These are phyloP conservation scores for Alaudala cheleensis DNA, from an alignment of 2,113 vertebrate species.

Conservation along the genomic window DNA sequence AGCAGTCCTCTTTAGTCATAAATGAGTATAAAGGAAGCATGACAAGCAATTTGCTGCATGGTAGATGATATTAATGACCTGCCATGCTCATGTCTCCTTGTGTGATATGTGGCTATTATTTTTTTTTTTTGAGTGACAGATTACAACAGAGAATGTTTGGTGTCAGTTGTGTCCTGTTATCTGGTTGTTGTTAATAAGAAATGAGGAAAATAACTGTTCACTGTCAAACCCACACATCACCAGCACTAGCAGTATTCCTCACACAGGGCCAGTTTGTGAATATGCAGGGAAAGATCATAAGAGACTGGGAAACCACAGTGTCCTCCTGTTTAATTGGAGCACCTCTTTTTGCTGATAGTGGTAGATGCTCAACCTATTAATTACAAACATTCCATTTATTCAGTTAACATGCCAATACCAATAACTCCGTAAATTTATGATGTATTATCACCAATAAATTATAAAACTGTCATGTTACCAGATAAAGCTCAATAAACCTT, in stretches of 20 bases:
- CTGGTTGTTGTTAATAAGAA: neutral
- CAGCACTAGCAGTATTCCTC: neutral
- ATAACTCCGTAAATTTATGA: neutral
- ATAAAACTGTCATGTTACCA: neutral
- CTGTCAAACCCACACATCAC: neutral
- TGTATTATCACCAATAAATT: neutral
- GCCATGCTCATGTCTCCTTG: conserved; percentile 51
- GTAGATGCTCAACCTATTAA: neutral
- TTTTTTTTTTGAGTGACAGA: conserved; percentile 34
- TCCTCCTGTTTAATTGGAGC: neutral
- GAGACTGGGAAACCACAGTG: neutral
- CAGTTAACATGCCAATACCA: neutral
- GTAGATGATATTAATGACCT: conserved; percentile 69
- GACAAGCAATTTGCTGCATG: conserved; percentile 73
- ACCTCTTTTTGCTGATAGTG: neutral
- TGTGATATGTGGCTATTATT: conserved; percentile 23
- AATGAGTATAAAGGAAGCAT: conserved; percentile 71
- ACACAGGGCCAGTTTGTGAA: neutral
- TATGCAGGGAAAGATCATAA: neutral
- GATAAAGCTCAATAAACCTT: neutral
- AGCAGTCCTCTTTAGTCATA: conserved; percentile 57
- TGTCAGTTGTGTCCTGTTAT: neutral
- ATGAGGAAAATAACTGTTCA: neutral
- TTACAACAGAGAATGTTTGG: conserved; percentile 12
- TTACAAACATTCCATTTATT: neutral